Base-by-base conservation (phyloP, 2,888 invertebrate genomes). In the Mythimna impura region DNA sequence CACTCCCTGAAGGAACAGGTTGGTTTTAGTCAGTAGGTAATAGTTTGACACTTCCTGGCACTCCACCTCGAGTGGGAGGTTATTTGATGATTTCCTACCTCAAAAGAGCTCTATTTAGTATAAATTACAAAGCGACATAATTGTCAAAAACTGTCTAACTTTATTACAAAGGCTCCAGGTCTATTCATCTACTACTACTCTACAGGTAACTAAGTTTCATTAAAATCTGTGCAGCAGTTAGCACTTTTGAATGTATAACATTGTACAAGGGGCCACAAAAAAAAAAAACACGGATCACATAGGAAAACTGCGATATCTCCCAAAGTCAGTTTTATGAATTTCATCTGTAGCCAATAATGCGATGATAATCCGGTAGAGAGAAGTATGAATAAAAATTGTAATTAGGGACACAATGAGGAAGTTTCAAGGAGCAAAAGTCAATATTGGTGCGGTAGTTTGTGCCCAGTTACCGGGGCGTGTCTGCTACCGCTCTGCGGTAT, bases 361-460 rank as follows among this genome's bases (percentile, higher is more conserved):
- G 30, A 34, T 65, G 25, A 66, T 75, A 71, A 80, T 66, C 67
- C 43, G 25, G 54, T 43, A 60, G 54, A 30, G 50, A 64, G 25
- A 73, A 77, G 73, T 76, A 73, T 78, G 81, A 85, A 84, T 86
- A 89, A 91, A 87, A 89, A 90, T 89, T 91, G 89, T 91, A 93
- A 93, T 93, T 92, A 91, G 87, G 85, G 85, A 87, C 83, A 83
- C 89, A 91, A 91, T 88, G 91, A 89, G 91, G 87, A 92, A 93
- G 92, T 92, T 93, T 91, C 85, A 91, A 93, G 91, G 89, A 92
- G 91, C 86, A 91, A 93, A 93, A 93, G 93, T 93, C 93, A 93
- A 93, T 93, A 93, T 93, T 93, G 91, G 93, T 91, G 90, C 88
- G 91, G 93, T 93, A 92, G 93, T 93, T 92, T 91, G 93, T 91